Base-by-base conservation (phyloP, 2,888 invertebrate species). In the Sesamia inferens region DNA sequence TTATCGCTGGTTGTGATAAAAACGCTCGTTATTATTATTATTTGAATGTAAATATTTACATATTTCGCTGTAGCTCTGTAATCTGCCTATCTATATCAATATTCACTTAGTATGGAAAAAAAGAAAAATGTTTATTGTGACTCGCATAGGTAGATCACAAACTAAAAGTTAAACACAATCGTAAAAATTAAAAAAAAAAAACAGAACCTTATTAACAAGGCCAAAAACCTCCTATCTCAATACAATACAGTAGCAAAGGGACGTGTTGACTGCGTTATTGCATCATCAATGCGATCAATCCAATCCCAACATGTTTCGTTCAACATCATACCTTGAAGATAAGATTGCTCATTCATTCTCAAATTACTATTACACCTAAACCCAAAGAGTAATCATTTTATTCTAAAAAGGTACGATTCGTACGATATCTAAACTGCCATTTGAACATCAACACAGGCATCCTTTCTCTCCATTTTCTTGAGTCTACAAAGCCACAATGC, bases 361-460 rank as follows among this genome's bases (percentile, higher is more conserved):
- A 51, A 39, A 78, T 68, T 59, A 11, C 13, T 0, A 22, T 44
- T 22, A 24, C 48, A 42, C 42, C 3, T 59, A 16, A 16, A 73
- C 39, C 24, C 19, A 31, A 14, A 51, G 39, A 47, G 22, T 14
- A 16, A 19, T 19, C 5, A 48, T 59, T 64, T 31, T 55, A 64
- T 65, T 47, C 58, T 5, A 22, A 65, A 80, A 8, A 7, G 8
- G 42, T 54, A 61, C 74, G 24, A 13, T 62, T 22, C 55, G 5
- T 62, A 19, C 55, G 5, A 7, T 81, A 78, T 76, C 64, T 81
- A 22, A 78, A 76, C 44, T 63, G 5, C 44, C 31, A 14, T 42
- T 31, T 44, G 11, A 51, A 66, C 55, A 61, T n/a, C 31, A 44
- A 55, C 55, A 57, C 22, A 47, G 44, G 8, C 51, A 62, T 22